phyloP scores from a whole-genome alignment of 2,888 invertebrate genomes.

The Mayetiola destructor region DNA sequence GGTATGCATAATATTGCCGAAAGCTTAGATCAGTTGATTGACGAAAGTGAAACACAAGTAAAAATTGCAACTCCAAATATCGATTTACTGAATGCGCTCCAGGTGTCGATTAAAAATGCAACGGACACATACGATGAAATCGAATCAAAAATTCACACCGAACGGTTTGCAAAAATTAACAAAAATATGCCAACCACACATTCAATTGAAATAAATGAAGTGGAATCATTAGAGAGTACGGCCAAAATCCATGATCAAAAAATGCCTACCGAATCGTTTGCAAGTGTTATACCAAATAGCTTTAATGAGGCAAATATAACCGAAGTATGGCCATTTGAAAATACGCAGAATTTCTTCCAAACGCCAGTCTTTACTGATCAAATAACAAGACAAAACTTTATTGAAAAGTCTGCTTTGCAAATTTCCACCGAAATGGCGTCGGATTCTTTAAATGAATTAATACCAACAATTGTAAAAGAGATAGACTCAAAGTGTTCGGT shows the following conservation, averaged over 20 bases:
- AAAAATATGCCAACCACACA: slow-evolving; percentile 16
- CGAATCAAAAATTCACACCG: slow-evolving; percentile 24
- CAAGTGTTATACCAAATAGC: slow-evolving; percentile 34
- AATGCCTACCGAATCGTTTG: slow-evolving; percentile 31
- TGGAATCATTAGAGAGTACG: slow-evolving; percentile 25
- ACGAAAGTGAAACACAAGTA: slow-evolving; percentile 18
- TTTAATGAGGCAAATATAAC: slow-evolving; percentile 39
- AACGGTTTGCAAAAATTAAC: slow-evolving; percentile 19
- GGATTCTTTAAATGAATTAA: slow-evolving; percentile 37
- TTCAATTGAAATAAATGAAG: slow-evolving; percentile 17
- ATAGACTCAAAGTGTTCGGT: neutral
- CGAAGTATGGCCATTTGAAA: slow-evolving; percentile 37
- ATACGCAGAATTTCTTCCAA: slow-evolving; percentile 38
- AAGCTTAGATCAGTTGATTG: neutral
- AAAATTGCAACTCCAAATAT: slow-evolving; percentile 21
- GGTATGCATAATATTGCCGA: neutral
- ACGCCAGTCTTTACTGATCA: neutral
- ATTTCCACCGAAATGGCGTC: slow-evolving; percentile 28
- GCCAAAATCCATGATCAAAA: slow-evolving; percentile 37
- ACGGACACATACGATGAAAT: slow-evolving; percentile 34
- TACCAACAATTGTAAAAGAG: slow-evolving; percentile 4
- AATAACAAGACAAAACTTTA: neutral
- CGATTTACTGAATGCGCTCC: slow-evolving; percentile 35
- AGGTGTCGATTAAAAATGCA: slow-evolving; percentile 28
- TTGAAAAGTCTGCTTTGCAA: neutral